These are phyloP conservation scores for Coccyzus lansbergi DNA, from an alignment of 2,797 vertebrate genomes.

Conservation along the genomic window DNA sequence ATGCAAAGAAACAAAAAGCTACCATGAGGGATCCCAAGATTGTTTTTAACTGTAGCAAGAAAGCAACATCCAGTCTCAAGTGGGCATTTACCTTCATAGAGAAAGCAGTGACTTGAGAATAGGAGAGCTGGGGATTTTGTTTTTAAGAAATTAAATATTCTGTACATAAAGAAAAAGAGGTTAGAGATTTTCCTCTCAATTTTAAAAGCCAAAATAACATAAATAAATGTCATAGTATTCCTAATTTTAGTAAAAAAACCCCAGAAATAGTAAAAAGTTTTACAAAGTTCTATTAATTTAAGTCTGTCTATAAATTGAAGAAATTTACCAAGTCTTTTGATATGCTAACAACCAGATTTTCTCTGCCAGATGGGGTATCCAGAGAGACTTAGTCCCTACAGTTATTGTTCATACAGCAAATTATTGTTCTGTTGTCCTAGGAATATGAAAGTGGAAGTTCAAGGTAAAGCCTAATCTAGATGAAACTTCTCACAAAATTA, in stretches of 20 bases:
- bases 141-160: not conserved
- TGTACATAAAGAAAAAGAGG: not conserved
- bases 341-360: conserved; percentile 68
- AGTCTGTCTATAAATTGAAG: conserved; percentile 19
- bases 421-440: conserved; percentile 69
- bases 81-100: not conserved
- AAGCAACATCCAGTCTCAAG: not conserved
- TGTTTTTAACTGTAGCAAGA: not conserved
- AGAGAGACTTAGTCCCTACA: conserved; percentile 61
- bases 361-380: conserved; percentile 68
- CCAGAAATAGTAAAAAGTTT: not conserved
- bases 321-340: conserved; percentile 46
- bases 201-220: not conserved
- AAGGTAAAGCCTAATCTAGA: conserved; percentile 60
- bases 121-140: not conserved
- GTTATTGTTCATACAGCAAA: conserved; percentile 76
- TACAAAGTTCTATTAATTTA: conserved; percentile 58
- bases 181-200: not conserved
- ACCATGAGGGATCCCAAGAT: not conserved
- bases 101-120: not conserved
- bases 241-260: not conserved
- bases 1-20: not conserved
- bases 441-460: conserved; percentile 65
- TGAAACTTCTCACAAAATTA: conserved; percentile 64
- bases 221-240: not conserved